Evolutionary conservation across 2,888 invertebrate species (phyloP).

Genomic region (Rhagonycha fulva): DNA sequence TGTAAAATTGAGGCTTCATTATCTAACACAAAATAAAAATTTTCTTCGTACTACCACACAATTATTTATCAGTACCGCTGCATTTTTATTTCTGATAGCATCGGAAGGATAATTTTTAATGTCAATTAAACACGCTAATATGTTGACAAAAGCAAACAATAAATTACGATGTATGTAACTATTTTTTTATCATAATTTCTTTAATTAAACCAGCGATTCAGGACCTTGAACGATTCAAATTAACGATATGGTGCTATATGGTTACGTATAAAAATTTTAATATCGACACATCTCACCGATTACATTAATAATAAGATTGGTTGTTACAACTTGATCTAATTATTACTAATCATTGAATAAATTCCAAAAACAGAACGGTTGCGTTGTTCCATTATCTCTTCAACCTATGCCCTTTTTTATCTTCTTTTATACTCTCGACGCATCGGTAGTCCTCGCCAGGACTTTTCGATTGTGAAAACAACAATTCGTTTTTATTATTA

Average conservation of each 20-base stretch:
- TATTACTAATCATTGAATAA: background rate
- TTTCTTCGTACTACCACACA: background rate
- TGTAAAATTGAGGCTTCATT: background rate
- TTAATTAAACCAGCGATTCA: background rate
- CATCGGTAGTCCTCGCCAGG: background rate
- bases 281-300: background rate
- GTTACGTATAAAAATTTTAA: background rate
- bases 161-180: background rate
- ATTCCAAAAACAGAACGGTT: background rate
- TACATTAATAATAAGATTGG: background rate
- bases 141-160: background rate
- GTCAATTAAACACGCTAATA: constrained; percentile 3
- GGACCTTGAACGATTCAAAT: background rate
- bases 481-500: background rate
- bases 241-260: background rate
- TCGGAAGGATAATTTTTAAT: background rate
- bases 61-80: background rate
- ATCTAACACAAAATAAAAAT: background rate
- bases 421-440: background rate
- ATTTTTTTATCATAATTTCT: background rate
- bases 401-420: background rate
- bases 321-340: background rate
- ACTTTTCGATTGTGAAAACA: background rate
- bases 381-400: background rate
- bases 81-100: background rate